Percentiles rank a stretch among this genome's conserved stretches.
Conservation (phyloP, 2,113 vertebrate species). For the Pelvicachromis taeniatus region DNA sequence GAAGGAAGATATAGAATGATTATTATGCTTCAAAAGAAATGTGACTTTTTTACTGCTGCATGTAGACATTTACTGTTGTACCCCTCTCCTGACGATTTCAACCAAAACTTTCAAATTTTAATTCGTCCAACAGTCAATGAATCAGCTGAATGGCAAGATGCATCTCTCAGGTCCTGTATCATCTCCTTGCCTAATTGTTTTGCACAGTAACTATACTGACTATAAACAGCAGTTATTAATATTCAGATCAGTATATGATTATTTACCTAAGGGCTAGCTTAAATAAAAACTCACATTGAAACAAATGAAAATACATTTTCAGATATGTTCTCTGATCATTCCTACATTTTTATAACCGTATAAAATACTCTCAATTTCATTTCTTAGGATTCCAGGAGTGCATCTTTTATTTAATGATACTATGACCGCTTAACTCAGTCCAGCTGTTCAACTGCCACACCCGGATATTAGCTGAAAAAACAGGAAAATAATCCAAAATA, state of each 20-base stretch:
- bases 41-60: not conserved
- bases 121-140: not conserved
- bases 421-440: not conserved
- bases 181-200: not conserved
- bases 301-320: not conserved
- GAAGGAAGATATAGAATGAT: not conserved
- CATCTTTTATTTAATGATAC: not conserved
- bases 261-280: not conserved
- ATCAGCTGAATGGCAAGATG: too few relatives aligned
- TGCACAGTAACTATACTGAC: not conserved
- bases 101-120: not conserved
- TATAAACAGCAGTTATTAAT: not conserved
- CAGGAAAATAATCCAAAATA: not conserved
- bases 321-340: not conserved
- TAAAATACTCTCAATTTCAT: not conserved
- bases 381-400: not conserved
- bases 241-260: not conserved
- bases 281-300: not conserved
- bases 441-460: not conserved
- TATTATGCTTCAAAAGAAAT: not conserved
- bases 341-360: not conserved
- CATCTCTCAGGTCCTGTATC: not conserved
- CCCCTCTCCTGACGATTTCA: not conserved
- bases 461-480: not conserved
- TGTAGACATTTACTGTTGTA: not conserved